Evolutionary conservation across 2,888 invertebrate genomes (phyloP), one percentile per base, ranked within the genome.

Genomic region (Folsomia manolachei): DNA sequence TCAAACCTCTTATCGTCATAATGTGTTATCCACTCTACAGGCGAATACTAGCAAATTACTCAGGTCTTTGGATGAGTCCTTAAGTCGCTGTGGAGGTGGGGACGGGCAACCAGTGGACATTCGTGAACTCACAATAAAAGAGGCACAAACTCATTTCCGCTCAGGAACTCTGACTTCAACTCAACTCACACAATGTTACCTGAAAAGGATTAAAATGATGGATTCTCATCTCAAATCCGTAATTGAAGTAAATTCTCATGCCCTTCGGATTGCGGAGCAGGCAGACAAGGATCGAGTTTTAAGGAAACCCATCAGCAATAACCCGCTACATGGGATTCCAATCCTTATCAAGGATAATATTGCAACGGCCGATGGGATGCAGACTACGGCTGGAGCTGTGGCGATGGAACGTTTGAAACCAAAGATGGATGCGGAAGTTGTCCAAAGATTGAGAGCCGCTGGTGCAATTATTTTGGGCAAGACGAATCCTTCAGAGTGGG

Each of bases 381-480:
- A 73, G 51, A 78, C 75, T 1, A 75, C 78, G 0, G 71, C 70
- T 21, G 78, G 75, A 23, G 69, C 77, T n/a, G 2, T 67, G 52
- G 75, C 74, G 1, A 27, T 77, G 23, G 11, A 70, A 23, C 70
- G 75, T 25, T 25, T 74, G 7, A 62, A 52, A 1, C 74, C 74
- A 0, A 71, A 66, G 19, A 21, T 26, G 14, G 75, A 75, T 60
- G 73, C 77, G 0, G 73, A 60, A n/a, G 70, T 74, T 11, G 71
- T 77, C 9, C 71, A 70, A 39, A 25, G 39, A 0, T 53, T 77
- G 52, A 26, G 69, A 24, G 39, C 65, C 51, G 70, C 74, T 51
- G 77, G 77, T 0, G 75, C 73, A 2, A 68, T 77, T 0, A 77
- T 77, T 26, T 19, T 77, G 2, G 77, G 77, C 24, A 77, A 75